Conservation (phyloP, 2,888 invertebrate species). For the Ganaspis brasiliensis region DNA sequence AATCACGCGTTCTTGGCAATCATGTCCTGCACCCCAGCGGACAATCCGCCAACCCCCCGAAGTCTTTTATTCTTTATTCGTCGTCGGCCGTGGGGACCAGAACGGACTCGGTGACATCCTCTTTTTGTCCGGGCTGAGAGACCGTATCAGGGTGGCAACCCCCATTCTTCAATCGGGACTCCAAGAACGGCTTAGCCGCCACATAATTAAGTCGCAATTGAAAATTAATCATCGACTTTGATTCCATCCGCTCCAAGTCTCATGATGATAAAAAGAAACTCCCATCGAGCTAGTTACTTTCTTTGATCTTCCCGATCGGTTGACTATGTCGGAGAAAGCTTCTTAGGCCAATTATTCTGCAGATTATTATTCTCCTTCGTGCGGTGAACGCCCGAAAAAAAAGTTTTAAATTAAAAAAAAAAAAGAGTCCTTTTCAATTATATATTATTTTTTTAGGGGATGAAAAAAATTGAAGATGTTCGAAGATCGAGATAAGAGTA, state of each 20-base stretch:
- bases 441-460: too few relatives aligned
- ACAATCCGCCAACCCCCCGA: conserved; percentile 59
- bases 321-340: conserved; percentile 65
- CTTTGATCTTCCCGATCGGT: conserved; percentile 66
- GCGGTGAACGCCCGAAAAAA: background rate
- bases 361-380: conserved; percentile 62
- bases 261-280: conserved; percentile 31
- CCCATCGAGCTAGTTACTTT: conserved; percentile 40
- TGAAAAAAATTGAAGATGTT: too few relatives aligned
- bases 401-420: too few relatives aligned
- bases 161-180: conserved; percentile 63
- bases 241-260: conserved; percentile 56
- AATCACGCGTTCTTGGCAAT: conserved; percentile 77
- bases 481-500: too few relatives aligned
- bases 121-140: conserved; percentile 60
- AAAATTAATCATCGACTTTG: conserved; percentile 76
- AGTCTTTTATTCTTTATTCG: conserved; percentile 52
- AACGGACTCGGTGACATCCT: conserved; percentile 54
- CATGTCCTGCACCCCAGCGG: conserved; percentile 68
- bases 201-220: conserved; percentile 76
- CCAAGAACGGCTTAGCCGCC: conserved; percentile 66
- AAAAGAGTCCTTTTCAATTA: too few relatives aligned
- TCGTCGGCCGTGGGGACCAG: conserved; percentile 56
- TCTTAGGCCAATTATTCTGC: conserved; percentile 76
- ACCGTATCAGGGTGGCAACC: conserved; percentile 53